Conservation (phyloP, 2,113 vertebrate genomes). For the Apodemus speciosus region DNA sequence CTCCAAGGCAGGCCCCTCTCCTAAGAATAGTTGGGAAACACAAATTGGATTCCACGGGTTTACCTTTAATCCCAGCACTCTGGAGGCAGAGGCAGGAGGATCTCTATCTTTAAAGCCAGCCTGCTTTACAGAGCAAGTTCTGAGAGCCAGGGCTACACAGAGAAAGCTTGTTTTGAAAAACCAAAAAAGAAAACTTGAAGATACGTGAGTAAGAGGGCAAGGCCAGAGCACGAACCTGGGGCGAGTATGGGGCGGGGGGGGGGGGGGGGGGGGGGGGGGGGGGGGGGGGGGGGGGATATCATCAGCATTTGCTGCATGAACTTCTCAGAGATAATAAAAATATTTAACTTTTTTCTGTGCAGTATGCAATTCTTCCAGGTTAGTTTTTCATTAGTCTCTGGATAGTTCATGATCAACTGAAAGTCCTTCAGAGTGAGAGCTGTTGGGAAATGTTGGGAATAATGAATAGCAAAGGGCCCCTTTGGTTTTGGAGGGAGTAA, state of each 20-base stretch:
- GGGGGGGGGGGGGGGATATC: background rate
- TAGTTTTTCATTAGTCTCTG: background rate
- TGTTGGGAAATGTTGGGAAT: too few relatives aligned
- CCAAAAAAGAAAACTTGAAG: background rate
- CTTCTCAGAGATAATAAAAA: background rate
- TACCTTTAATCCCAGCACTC: too few relatives aligned
- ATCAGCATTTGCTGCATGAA: background rate
- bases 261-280: too few relatives aligned
- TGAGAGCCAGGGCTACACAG: background rate
- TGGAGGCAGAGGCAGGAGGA: too few relatives aligned
- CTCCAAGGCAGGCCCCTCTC: background rate
- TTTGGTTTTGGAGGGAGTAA: background rate
- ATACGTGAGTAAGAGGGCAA: background rate
- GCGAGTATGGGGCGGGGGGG: background rate
- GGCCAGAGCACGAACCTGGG: background rate
- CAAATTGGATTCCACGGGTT: background rate
- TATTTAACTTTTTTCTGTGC: background rate
- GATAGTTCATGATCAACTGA: background rate
- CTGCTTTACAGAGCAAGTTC: background rate
- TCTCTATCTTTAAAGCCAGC: background rate
- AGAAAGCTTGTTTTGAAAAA: background rate
- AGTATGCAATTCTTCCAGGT: background rate
- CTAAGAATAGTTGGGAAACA: background rate
- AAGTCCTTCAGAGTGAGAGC: background rate
- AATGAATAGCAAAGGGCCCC: background rate